phyloP scores from a whole-genome alignment of 2,888 invertebrate species.

The Philereme transversata region DNA sequence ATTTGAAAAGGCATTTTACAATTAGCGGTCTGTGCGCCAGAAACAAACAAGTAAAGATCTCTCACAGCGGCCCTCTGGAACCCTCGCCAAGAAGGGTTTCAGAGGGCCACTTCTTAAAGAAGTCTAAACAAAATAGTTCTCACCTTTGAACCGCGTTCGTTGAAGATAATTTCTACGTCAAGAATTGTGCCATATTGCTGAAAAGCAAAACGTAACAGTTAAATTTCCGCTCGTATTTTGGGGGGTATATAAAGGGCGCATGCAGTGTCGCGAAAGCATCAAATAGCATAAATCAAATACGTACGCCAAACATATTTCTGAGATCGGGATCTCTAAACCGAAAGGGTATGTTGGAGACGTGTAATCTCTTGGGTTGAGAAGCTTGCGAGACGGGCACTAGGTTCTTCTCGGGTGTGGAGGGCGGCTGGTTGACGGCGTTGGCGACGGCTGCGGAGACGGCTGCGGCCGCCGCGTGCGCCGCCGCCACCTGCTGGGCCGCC shows the following conservation, averaged over 20 bases:
- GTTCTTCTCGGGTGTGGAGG: constrained; percentile 71
- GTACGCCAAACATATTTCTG: constrained; percentile 98
- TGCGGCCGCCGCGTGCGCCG: constrained; percentile 76
- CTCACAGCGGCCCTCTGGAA: constrained; percentile 63
- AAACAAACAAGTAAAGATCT: constrained; percentile 35
- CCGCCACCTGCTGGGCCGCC: constrained; percentile 76
- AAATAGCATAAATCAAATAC: constrained; percentile 63
- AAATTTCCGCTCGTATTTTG: constrained; percentile 44
- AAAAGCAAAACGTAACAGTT: constrained; percentile 79
- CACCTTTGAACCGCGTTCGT: constrained; percentile 99
- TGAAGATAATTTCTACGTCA: constrained; percentile 99
- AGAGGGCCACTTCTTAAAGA: constrained; percentile 60
- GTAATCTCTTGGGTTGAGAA: constrained; percentile 95
- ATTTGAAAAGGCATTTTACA: background rate
- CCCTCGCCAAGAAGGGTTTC: constrained; percentile 57
- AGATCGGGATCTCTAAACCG: constrained; percentile 99
- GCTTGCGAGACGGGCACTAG: constrained; percentile 81
- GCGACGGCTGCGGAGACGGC: constrained; percentile 66
- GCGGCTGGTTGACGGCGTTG: constrained; percentile 57
- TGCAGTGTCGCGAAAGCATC: constrained; percentile 47
- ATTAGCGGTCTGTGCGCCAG: constrained; percentile 29
- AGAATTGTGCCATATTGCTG: constrained; percentile 99
- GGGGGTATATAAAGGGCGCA: constrained; percentile 42
- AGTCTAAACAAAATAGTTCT: constrained; percentile 70
- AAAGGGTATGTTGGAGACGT: constrained; percentile 99